These are phyloP conservation scores for Hydractinia symbiolongicarpus DNA, from an alignment of 30 jellyfish, hydroid and myxozoan species.

Conservation along the genomic window DNA sequence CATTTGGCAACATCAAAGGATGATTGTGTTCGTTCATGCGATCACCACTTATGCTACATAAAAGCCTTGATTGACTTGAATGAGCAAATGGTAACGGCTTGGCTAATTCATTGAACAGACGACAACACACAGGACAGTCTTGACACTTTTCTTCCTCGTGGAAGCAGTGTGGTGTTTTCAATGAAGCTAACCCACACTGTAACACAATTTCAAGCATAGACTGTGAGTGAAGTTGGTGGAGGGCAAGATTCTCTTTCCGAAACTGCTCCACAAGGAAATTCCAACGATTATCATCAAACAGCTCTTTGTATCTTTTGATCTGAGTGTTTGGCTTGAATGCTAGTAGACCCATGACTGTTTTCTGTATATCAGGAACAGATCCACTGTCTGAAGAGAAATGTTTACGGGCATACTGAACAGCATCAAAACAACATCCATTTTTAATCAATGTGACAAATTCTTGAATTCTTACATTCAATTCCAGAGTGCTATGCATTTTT, in stretches of 20 bases:
- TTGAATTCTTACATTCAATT: slow-evolving; percentile 83
- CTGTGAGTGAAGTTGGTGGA: slow-evolving; percentile 83
- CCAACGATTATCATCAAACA: slow-evolving; percentile 81
- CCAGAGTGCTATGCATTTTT: slow-evolving; percentile 80
- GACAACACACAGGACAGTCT: slow-evolving; percentile 91
- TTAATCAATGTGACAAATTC: slow-evolving; percentile 87
- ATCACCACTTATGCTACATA: slow-evolving; percentile 80
- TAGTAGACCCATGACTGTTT: slow-evolving; percentile 75
- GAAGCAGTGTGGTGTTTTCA: slow-evolving; percentile 95
- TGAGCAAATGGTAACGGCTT: slow-evolving; percentile 91
- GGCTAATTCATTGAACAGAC: slow-evolving; percentile 73
- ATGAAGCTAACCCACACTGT: slow-evolving; percentile 91
- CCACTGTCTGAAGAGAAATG: slow-evolving; percentile 51
- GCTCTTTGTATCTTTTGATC: slow-evolving; percentile 56
- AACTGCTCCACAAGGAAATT: slow-evolving; percentile 74
- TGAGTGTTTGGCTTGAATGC: slow-evolving; percentile 74
- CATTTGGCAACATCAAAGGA: slow-evolving; percentile 93
- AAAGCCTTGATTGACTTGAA: slow-evolving; percentile 91
- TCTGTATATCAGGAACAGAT: slow-evolving; percentile 49
- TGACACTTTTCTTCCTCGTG: slow-evolving; percentile 88
- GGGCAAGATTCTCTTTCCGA: slow-evolving; percentile 82
- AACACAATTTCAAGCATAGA: slow-evolving; percentile 78
- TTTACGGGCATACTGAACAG: slow-evolving; percentile 86
- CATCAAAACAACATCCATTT: slow-evolving; percentile 59
- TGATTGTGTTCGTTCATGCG: slow-evolving; percentile 84